Base-by-base conservation (phyloP, 2,113 vertebrate genomes). In the Lontra canadensis region DNA sequence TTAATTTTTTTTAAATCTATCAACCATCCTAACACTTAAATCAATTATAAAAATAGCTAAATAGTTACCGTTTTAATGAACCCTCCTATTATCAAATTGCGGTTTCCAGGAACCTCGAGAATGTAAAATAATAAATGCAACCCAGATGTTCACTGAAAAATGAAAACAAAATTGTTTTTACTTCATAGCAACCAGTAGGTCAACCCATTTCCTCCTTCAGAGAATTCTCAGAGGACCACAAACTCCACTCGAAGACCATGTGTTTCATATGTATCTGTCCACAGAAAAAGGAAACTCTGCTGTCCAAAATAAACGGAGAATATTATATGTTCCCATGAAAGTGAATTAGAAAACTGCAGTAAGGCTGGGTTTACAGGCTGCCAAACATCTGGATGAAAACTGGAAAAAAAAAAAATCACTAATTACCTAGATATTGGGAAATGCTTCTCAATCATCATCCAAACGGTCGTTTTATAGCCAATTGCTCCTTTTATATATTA, bases 111-210 rank as follows among this genome's bases (percentile, higher is more conserved):
- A 98, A 98, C 96, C 91, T 98, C 95, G 89, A 96, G 98, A 98
- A 99, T 97, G 96, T 94, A 97, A 98, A 98, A 93, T 97, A 98
- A 98, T 98, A 99, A 98, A 99, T 98, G 96, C 95, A 98, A 98
- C 96, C 97, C 98, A 99, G 99, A 99, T 99, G 98, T 98, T 98
- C 97, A 97, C 93, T 3, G 78, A 93, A 95, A 96, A 96, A 98
- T 93, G 87, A 96, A 96, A 98, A 98, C 96, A 99, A 98, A 98
- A 98, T 97, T 99, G 98, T 99, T 99, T 98, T 99, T 98, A 97
- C 97, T 99, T 99, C 98, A 98, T 98, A 98, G 99, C 98, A 99
- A 99, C 98, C 97, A 98, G 99, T 98, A 98, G 99, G 98, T 99
- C 99, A 99, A 97, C 97, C 98, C 98, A 98, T 98, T 99, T 99